A percentile compares a stretch with the other conserved stretches of the same genome.
phyloP scores from a whole-genome alignment of 2,113 vertebrate genomes.

The Gobiocypris rarus region DNA sequence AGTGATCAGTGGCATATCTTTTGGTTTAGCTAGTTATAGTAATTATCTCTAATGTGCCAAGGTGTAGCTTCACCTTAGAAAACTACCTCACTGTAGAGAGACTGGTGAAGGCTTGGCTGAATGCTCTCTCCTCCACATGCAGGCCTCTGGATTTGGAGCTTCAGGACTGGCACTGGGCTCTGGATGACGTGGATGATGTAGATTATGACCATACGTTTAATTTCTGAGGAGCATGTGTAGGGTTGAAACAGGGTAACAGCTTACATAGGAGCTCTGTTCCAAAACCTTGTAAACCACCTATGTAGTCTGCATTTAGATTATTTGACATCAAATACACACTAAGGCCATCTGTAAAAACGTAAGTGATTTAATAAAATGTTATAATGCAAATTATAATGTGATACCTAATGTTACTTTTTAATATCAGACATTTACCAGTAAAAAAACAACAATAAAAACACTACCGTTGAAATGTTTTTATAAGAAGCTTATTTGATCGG shows the following conservation, averaged over 20 bases:
- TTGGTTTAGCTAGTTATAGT: neutral
- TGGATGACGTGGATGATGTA: constrained; percentile 92
- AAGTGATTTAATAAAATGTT: neutral
- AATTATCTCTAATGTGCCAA: neutral
- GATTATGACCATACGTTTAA: constrained; percentile 90
- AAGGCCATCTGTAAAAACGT: neutral
- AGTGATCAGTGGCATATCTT: neutral
- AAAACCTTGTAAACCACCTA: neutral
- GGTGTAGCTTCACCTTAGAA: neutral
- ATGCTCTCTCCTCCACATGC: constrained; percentile 81
- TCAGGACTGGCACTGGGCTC: constrained; percentile 94
- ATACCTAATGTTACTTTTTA: neutral
- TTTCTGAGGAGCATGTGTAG: constrained; percentile 83
- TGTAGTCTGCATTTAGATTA: neutral
- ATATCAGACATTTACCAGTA: neutral
- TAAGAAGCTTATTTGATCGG: neutral
- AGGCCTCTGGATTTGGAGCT: constrained; percentile 91
- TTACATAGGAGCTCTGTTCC: neutral
- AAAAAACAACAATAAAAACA: too few species aligned
- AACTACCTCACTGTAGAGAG: neutral
- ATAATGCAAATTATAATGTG: neutral
- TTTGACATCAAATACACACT: neutral
- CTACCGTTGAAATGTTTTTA: too few species aligned
- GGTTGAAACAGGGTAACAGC: constrained; percentile 62
- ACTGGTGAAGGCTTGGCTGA: neutral